A percentile compares a stretch with the other conserved stretches of the same genome.
phyloP scores from a whole-genome alignment of 2,113 vertebrate species.

The Leuciscus idus region DNA sequence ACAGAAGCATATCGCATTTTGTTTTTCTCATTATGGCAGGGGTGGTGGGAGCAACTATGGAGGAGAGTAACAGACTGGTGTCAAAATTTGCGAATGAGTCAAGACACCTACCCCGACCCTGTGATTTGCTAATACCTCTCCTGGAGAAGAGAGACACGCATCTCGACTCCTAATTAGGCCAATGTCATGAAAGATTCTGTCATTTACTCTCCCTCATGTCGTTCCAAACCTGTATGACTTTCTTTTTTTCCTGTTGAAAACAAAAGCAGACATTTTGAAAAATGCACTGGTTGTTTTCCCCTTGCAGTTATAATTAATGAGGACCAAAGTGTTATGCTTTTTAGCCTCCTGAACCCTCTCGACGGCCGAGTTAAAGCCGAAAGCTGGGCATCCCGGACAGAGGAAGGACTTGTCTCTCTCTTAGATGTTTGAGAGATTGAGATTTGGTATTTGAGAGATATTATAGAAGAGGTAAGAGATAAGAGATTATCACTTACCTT shows the following conservation, averaged over 20 bases:
- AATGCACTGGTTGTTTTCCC: neutral
- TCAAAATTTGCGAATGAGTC: constrained; percentile 8
- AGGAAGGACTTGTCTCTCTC: too few species aligned
- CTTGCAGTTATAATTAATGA: too few species aligned
- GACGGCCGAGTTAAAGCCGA: too few species aligned
- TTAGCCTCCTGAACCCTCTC: too few species aligned
- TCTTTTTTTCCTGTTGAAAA: neutral
- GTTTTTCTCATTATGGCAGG: constrained; percentile 17
- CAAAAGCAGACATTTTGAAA: neutral
- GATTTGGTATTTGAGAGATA: too few species aligned
- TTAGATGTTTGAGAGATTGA: too few species aligned
- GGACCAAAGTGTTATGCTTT: too few species aligned
- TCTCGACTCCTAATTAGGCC: constrained; percentile 7
- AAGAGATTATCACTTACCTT: too few species aligned
- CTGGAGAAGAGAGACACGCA: neutral
- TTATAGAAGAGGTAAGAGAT: too few species aligned
- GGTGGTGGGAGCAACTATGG: neutral
- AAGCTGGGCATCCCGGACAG: too few species aligned
- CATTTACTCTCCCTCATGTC: neutral
- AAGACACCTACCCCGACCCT: neutral
- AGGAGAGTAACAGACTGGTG: neutral
- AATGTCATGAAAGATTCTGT: neutral
- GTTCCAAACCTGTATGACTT: neutral
- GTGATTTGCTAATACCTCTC: neutral
- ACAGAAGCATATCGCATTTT: neutral